These are phyloP conservation scores for Paratilapia polleni DNA, from an alignment of 2,113 vertebrate species.

Conservation along the genomic window DNA sequence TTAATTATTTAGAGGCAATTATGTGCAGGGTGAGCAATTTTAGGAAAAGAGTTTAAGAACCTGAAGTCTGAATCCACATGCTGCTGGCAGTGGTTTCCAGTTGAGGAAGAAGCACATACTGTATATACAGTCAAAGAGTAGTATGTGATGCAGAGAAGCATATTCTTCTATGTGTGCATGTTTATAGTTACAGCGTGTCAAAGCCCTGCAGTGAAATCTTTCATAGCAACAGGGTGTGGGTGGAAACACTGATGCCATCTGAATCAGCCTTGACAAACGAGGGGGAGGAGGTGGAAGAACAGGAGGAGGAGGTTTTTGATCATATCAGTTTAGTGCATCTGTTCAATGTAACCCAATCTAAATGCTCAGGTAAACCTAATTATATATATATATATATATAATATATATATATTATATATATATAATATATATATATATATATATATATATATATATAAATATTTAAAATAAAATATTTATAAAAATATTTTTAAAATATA, in stretches of 20 bases:
- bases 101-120: constrained; percentile 9
- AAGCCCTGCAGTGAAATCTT: constrained; percentile 47
- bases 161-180: not conserved
- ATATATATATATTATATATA: too few species aligned
- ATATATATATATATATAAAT: too few species aligned
- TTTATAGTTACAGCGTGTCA: constrained; percentile 26
- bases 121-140: not conserved
- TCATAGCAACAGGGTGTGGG: constrained; percentile 53
- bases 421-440: too few species aligned
- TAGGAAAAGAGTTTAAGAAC: not conserved
- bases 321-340: constrained; percentile 8
- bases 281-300: not conserved
- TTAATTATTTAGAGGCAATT: not conserved
- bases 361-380: not conserved
- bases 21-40: not conserved
- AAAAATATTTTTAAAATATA: too few species aligned
- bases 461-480: too few species aligned
- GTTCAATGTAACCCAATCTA: not conserved
- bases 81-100: not conserved
- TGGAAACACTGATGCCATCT: constrained; percentile 40
- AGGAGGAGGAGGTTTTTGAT: not conserved
- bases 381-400: too few species aligned
- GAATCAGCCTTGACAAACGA: constrained; percentile 38
- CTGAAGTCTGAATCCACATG: not conserved
- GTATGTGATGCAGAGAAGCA: not conserved